Base-by-base conservation (phyloP, 2,113 vertebrate species). In the Phaethornis superciliosus region DNA sequence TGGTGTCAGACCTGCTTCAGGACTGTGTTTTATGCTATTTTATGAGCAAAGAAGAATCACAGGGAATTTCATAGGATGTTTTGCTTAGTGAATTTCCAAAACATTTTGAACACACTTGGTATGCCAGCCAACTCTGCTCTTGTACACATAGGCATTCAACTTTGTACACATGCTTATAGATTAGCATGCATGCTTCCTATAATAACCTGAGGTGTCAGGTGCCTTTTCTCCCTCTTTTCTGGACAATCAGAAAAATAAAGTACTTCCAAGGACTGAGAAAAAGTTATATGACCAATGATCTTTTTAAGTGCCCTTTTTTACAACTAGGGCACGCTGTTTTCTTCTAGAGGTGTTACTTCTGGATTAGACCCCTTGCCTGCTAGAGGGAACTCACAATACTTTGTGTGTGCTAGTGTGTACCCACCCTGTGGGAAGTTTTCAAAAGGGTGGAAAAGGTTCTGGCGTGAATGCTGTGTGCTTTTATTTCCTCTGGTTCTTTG, bases 401-500 rank as follows among this genome's bases (percentile, higher is more conserved):
- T 52, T 27, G 32, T 59, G 44, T 75, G 59, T 85, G 56, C 67
- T 42, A 74, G 33, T 80, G 26, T 64, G 68, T 68, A 81, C 30
- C 51, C 19, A 26, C 52, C n/a, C 80, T 81, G 80, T 95, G 80
- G 90, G 92, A 93, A 91, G 56, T 47, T 88, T 93, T 94, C 62
- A 75, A 81, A 70, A 84, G 80, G 62, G 24, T 81, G 27, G 71
- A 68, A 84, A n/a, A 75, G 60, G 30, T 64, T 96, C 90, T 95
- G 85, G 79, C 23, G 0, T 86, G 85, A 64, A 75, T 83, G 56
- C 72, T 91, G 75, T 6, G 6, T 90, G 77, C 64, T 95, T 95
- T 91, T 90, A 94, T 95, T 95, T 84, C 91, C 77, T 90, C 69
- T 88, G 88, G 54, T 90, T 77, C 90, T 90, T 69, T 83, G 92